Evolutionary conservation across 1,140 invertebrate species (phyloP), one percentile per base, ranked within the genome.

Genomic region (Yoshiicerus persimilis): DNA sequence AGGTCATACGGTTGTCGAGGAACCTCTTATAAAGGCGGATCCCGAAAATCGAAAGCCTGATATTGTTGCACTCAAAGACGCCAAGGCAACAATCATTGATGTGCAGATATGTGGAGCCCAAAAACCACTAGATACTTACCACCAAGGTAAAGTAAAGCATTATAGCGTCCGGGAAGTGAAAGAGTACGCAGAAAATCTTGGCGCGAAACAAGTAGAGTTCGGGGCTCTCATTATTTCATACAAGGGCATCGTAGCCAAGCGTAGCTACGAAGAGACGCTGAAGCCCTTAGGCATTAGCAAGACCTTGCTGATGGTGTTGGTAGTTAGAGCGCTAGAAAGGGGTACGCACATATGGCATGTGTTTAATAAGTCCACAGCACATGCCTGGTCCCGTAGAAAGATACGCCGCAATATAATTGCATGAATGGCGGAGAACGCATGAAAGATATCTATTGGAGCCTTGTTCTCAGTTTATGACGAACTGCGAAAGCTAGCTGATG

Each of bases 21-120:
- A 92, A 34, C 88, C 80, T 0, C 11, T 86, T 11, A 80, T 90
- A 16, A 30, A 23, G 11, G 1, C n/a, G 0, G 56, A 47, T 0
- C 89, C 88, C 1, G 25, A 20, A 10, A 25, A 30, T 0, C 90
- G 90, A 30, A 86, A 56, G 11, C 91, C 91, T 0, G 91, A 92
- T 36, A 23, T 92, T 0, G 86, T 92, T 3, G 88, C 87, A 0
- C 23, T 10, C 1, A 89, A 64, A 13, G 87, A 87, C 6, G 62
- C 66, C 0, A 70, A 32, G 38, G 87, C 62, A 0, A 30, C 16
- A 0, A 87, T 87, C 25, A 87, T 92, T 0, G 91, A 92, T 80
- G 41, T 87, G 1, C 34, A 38, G 20, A 36, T 87, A 56, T 25
- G 16, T 30, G 86, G 86, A 8, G 9, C 10, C 0, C 23, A 5